Evolutionary conservation across 2,888 invertebrate genomes (phyloP).

Genomic region (Bembecia ichneumoniformis): DNA sequence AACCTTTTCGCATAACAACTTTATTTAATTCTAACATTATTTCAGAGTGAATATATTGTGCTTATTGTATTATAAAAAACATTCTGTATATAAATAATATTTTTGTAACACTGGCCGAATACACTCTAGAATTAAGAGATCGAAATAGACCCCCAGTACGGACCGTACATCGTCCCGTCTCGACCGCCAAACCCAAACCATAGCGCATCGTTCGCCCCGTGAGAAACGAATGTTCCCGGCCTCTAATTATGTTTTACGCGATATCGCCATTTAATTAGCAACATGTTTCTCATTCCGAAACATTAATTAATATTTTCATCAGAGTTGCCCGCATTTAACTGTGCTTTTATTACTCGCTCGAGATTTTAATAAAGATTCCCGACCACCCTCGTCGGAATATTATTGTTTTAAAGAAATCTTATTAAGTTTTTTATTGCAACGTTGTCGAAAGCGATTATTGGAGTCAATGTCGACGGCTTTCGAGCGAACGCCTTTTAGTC

Average conservation of each 20-base stretch:
- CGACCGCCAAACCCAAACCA: constrained; percentile 6
- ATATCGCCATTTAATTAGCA: constrained; percentile 72
- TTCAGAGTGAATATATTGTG: too few species aligned
- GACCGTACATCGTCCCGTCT: constrained; percentile 13
- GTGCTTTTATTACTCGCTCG: constrained; percentile 68
- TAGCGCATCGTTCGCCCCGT: constrained; percentile 45
- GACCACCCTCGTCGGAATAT: constrained; percentile 62
- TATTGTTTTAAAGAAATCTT: constrained; percentile 55
- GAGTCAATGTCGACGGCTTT: constrained; percentile 40
- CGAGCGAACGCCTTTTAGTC: background rate
- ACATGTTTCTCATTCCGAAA: constrained; percentile 69
- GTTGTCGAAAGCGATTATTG: constrained; percentile 33
- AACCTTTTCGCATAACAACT: too few species aligned
- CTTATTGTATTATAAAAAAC: too few species aligned
- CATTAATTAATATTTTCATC: constrained; percentile 72
- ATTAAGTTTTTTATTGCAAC: constrained; percentile 46
- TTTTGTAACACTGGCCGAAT: too few species aligned
- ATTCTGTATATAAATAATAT: too few species aligned
- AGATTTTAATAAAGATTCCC: constrained; percentile 71
- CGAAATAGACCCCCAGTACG: constrained; percentile 13
- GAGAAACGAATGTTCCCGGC: constrained; percentile 64
- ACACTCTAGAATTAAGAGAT: too few species aligned
- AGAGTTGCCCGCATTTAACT: constrained; percentile 67
- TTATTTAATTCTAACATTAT: too few species aligned
- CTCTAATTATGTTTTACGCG: constrained; percentile 71